These are phyloP conservation scores for Tricholauxania praeusta DNA, from an alignment of 2,888 invertebrate species.

Conservation along the genomic window DNA sequence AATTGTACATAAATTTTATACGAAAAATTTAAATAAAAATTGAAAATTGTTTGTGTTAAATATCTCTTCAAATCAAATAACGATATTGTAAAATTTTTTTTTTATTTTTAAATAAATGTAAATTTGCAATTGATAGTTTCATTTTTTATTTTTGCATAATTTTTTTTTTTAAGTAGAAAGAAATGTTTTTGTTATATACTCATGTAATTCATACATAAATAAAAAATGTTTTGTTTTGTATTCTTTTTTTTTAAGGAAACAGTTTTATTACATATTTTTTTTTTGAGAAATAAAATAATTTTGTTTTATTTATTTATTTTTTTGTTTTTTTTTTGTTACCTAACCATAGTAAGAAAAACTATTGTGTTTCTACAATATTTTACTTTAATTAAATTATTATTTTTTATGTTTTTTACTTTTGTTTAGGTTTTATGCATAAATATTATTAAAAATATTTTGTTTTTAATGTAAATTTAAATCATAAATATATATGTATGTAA, in stretches of 20 bases:
- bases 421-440: neutral
- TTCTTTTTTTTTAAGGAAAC: neutral
- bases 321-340: slow-evolving; percentile 36
- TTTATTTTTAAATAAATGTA: too few relatives aligned
- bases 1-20: neutral
- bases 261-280: slow-evolving; percentile 42
- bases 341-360: slow-evolving; percentile 45
- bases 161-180: too few relatives aligned
- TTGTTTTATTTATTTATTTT: slow-evolving; percentile 37
- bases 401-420: slow-evolving; percentile 17
- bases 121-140: too few relatives aligned
- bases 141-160: too few relatives aligned
- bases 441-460: slow-evolving; percentile 22
- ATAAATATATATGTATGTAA: slow-evolving; percentile 11
- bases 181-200: too few relatives aligned
- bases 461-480: slow-evolving; percentile 15
- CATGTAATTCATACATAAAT: too few relatives aligned
- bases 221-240: too few relatives aligned
- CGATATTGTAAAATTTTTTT: too few relatives aligned
- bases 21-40: too few relatives aligned
- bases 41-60: too few relatives aligned
- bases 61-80: too few relatives aligned
- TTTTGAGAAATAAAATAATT: slow-evolving; percentile 43
- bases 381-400: slow-evolving; percentile 42
- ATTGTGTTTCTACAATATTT: slow-evolving; percentile 43